Evolutionary conservation across 2,888 invertebrate genomes (phyloP).

Genomic region (Laothoe populi): DNA sequence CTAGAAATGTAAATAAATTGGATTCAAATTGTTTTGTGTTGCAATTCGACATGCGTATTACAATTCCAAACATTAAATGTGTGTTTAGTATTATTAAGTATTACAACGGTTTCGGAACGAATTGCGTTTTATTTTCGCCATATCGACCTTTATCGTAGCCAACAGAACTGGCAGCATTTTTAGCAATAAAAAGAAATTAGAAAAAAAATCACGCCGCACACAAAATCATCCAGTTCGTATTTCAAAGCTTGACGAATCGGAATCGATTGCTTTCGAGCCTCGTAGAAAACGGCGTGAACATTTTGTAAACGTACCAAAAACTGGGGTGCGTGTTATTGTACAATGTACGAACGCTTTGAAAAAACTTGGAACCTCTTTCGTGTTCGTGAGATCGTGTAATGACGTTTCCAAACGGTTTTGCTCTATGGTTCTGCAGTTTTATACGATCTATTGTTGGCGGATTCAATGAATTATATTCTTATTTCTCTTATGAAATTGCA

Average conservation of each 20-base stretch:
- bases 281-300: constrained; percentile 19
- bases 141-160: not conserved
- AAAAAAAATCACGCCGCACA: constrained; percentile 48
- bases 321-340: constrained; percentile 52
- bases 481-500: not conserved
- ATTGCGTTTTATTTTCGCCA: constrained; percentile 15
- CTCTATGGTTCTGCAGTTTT: constrained; percentile 29
- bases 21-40: constrained; percentile 36
- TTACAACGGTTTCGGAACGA: constrained; percentile 13
- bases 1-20: constrained; percentile 45
- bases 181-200: constrained; percentile 31
- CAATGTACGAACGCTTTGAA: constrained; percentile 43
- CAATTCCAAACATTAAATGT: constrained; percentile 14
- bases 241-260: constrained; percentile 67
- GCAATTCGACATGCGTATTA: constrained; percentile 44
- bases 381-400: constrained; percentile 56
- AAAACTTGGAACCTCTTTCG: constrained; percentile 47
- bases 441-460: constrained; percentile 33
- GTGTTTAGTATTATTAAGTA: constrained; percentile 20
- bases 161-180: constrained; percentile 18
- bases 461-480: constrained; percentile 27
- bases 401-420: constrained; percentile 36
- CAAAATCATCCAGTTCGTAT: constrained; percentile 55
- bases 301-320: constrained; percentile 36
- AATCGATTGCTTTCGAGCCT: constrained; percentile 57